Evolutionary conservation across 2,888 invertebrate genomes (phyloP).

Genomic region (Arrhopalites spinosus): DNA sequence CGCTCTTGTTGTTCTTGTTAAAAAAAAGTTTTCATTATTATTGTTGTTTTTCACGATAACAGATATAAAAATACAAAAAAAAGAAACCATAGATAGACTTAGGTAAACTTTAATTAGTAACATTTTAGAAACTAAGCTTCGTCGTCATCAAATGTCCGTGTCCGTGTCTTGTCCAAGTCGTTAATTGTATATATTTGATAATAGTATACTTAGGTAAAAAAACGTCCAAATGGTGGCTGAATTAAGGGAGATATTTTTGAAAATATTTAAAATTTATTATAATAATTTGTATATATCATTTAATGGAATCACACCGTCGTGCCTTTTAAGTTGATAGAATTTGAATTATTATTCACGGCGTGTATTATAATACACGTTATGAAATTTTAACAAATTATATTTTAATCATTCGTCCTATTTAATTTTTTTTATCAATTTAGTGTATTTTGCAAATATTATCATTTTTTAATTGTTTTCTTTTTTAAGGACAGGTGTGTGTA

Average conservation of each 20-base stretch:
- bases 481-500: too few species aligned
- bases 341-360: too few species aligned
- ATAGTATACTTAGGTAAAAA: not conserved
- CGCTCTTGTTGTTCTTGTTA: not conserved
- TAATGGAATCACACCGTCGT: not conserved
- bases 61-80: constrained; percentile 9
- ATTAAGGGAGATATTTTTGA: too few species aligned
- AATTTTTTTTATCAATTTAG: too few species aligned
- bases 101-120: not conserved
- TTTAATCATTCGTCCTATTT: too few species aligned
- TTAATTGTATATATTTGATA: not conserved
- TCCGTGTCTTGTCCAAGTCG: not conserved
- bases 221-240: too few species aligned
- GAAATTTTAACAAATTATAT: too few species aligned
- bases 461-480: too few species aligned
- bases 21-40: not conserved
- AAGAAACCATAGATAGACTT: not conserved
- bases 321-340: not conserved
- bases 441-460: too few species aligned
- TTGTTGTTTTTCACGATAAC: constrained; percentile 12
- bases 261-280: too few species aligned
- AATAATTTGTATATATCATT: too few species aligned
- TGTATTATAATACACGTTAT: too few species aligned
- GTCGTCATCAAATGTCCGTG: not conserved
- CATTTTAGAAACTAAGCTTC: not conserved